Conservation (phyloP, 2,888 invertebrate genomes). For the Branchipolynoe longqiensis region DNA sequence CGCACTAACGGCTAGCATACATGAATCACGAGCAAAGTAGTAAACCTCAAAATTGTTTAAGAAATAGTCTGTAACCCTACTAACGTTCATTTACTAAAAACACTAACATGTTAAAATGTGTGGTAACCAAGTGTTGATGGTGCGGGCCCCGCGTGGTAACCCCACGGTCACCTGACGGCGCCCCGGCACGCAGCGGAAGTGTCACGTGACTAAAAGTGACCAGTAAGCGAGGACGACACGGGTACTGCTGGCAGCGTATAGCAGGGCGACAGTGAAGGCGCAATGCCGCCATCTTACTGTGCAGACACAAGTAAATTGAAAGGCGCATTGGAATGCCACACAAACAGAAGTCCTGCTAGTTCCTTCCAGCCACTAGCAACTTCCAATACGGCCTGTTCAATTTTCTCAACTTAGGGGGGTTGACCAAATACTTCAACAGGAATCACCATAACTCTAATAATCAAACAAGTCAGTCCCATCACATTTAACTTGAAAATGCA, state of each 20-base stretch:
- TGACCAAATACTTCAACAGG: constrained; percentile 58
- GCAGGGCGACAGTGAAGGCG: no score
- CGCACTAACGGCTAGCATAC: constrained; percentile 50
- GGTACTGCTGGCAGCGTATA: neutral
- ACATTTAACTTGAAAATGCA: constrained; percentile 57
- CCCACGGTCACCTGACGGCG: no score
- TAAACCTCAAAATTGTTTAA: constrained; percentile 54
- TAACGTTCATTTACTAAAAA: constrained; percentile 41
- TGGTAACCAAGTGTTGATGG: constrained; percentile 37
- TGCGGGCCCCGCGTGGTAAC: no score
- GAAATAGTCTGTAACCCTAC: constrained; percentile 49
- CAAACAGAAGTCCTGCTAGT: constrained; percentile 19
- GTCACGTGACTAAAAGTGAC: neutral
- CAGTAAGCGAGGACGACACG: neutral
- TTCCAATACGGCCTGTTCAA: constrained; percentile 56
- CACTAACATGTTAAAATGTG: constrained; percentile 56
- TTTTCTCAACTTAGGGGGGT: constrained; percentile 42
- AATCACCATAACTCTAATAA: constrained; percentile 61
- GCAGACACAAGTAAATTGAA: constrained; percentile 54
- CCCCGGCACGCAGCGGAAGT: neutral
- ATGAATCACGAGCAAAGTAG: constrained; percentile 56
- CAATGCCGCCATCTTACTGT: constrained; percentile 28
- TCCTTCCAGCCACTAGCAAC: constrained; percentile 35
- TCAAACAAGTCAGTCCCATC: constrained; percentile 59
- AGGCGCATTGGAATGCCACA: constrained; percentile 59